Conservation (phyloP, 2,797 vertebrate species). For the Mus spretus region DNA sequence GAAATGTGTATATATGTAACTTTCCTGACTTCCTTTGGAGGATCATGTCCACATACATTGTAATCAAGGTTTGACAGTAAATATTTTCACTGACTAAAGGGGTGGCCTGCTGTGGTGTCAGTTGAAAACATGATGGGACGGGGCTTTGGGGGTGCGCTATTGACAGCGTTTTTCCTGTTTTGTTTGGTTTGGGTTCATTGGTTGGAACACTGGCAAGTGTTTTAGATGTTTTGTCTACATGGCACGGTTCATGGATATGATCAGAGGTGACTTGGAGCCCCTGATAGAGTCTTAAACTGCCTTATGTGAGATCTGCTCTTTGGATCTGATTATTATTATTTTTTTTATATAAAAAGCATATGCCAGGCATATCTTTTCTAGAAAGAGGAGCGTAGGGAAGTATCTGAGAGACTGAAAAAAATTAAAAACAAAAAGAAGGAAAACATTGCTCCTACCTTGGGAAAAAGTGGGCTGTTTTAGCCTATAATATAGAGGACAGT, state of each 20-base stretch:
- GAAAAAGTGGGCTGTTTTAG: not conserved
- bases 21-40: not conserved
- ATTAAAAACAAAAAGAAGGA: not conserved
- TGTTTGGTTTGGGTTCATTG: not conserved
- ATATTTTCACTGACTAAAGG: not conserved
- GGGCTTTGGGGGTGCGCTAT: not conserved
- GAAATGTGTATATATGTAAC: not conserved
- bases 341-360: not conserved
- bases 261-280: not conserved
- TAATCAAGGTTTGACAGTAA: constrained; percentile 23
- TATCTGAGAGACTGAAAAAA: not conserved
- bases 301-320: not conserved
- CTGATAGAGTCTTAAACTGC: not conserved
- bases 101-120: not conserved
- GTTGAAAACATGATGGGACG: not conserved
- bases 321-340: not conserved
- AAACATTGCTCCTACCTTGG: not conserved
- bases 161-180: not conserved
- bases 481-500: not conserved
- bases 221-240: constrained; percentile 15
- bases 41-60: not conserved
- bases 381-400: not conserved
- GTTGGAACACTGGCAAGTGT: not conserved
- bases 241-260: not conserved
- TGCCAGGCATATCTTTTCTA: not conserved